Percentiles rank a stretch among this genome's conserved stretches.
phyloP scores from a whole-genome alignment of 2,888 invertebrate species.

The Psococerastis gibbosa region DNA sequence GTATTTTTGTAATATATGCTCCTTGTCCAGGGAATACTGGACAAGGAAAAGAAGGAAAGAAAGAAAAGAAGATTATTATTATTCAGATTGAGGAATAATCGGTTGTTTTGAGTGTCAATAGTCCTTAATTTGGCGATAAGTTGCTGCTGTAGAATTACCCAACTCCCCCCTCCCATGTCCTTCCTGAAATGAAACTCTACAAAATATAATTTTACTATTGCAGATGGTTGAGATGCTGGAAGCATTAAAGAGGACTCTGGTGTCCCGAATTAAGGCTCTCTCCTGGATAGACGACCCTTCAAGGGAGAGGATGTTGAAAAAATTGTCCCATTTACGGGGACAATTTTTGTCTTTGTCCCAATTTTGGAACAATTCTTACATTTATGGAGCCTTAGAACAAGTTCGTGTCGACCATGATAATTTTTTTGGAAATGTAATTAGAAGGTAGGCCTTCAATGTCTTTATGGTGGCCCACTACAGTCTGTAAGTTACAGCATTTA shows the following conservation, averaged over 20 bases:
- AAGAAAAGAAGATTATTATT: no score
- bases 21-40: no score
- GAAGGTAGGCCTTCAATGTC: conserved; percentile 25
- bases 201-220: no score
- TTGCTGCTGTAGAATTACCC: no score
- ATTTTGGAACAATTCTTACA: conserved; percentile 20
- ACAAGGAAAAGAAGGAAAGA: no score
- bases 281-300: conserved; percentile 29
- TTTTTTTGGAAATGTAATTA: conserved; percentile 27
- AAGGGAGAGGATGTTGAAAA: conserved; percentile 26
- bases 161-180: no score
- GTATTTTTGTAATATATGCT: no score
- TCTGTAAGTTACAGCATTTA: no score
- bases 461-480: conserved; percentile 1
- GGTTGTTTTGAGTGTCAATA: no score
- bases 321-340: conserved; percentile 26
- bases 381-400: neutral
- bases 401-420: conserved; percentile 23
- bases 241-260: conserved; percentile 27
- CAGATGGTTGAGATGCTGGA: conserved; percentile 23
- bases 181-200: no score
- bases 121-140: no score
- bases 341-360: conserved; percentile 28
- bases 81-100: no score
- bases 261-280: conserved; percentile 25